These are phyloP conservation scores for Drosophila affinis DNA, from an alignment of 2,888 invertebrate genomes.

Conservation along the genomic window DNA sequence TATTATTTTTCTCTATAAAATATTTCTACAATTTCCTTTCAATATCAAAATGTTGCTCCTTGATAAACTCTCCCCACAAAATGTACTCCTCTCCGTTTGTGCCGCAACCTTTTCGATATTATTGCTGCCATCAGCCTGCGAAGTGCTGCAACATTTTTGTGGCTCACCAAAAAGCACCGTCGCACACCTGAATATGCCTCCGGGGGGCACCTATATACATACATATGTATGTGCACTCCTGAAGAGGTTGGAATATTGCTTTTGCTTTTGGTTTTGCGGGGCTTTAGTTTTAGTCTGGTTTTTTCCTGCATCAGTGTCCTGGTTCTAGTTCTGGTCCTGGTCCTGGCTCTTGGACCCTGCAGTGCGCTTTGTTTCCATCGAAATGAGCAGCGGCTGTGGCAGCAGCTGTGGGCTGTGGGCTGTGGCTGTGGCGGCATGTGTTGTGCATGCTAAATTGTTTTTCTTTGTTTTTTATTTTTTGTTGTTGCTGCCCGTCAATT, in stretches of 20 bases:
- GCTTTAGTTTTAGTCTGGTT: constrained; percentile 12
- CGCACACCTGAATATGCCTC: neutral
- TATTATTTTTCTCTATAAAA: no score
- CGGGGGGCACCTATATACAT: neutral
- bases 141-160: constrained; percentile 69
- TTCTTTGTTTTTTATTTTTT: constrained; percentile 14
- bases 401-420: constrained; percentile 31
- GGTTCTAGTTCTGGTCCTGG: neutral
- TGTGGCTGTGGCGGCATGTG: constrained; percentile 34
- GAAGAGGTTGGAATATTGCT: constrained; percentile 26
- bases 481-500: constrained; percentile 3
- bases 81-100: neutral
- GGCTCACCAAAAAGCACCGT: constrained; percentile 16
- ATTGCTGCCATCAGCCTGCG: constrained; percentile 15
- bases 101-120: neutral
- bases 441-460: constrained; percentile 44
- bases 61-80: neutral
- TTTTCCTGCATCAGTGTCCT: constrained; percentile 19
- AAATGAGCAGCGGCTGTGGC: constrained; percentile 70
- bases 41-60: no score
- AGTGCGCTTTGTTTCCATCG: constrained; percentile 65
- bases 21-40: no score
- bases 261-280: neutral
- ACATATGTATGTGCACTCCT: neutral
- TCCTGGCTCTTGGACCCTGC: constrained; percentile 10